Base-by-base conservation (phyloP, 2,888 invertebrate genomes). In the Fragum fragum region DNA sequence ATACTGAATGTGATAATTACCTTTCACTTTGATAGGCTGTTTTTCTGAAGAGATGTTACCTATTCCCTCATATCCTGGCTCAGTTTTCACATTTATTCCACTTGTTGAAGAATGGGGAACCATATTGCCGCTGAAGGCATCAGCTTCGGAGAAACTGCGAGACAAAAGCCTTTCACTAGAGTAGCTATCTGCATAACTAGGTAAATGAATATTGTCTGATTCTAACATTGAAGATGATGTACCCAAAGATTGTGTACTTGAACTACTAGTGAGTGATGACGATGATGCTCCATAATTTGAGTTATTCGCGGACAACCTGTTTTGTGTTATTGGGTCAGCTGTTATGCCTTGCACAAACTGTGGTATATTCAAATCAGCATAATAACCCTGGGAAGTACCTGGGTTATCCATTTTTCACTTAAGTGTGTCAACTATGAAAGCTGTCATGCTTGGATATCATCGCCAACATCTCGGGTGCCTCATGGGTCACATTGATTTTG, bases 271-370 rank as follows among this genome's bases (percentile, higher is more conserved):
- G n/a, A 47, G 47, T 3, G 47, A 47, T 1, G 70, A 29, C 16
- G 52, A 52, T 18, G 57, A 23, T 69, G 78, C 68, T 69, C 85
- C 82, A 69, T 82, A 85, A 42, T 52, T 76, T 14, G 83, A 79
- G 47, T 53, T 73, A 32, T 74, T 39, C 80, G 78, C 78, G 47
- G 85, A 66, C 85, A 83, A 70, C 66, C 82, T 78, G 32, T 80
- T 79, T 1, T 78, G 82, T 14, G 83, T 80, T 78, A 83, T 78
- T n/a, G 82, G 78, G 78, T 85, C 85, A 83, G 82, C 83, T 81
- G 85, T 73, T 63, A 83, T 32, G 28, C 78, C 76, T 32, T 81
- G 80, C 23, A 83, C 85, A 73, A 83, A 85, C 73, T 79, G 76
- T 16, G 85, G 83, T 39, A 85, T 21, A 76, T 78, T 86, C 42